A percentile compares a stretch with the other conserved stretches of the same genome.
phyloP scores from a whole-genome alignment of 2,888 invertebrate species.

The Trissonchulus latispiculum region DNA sequence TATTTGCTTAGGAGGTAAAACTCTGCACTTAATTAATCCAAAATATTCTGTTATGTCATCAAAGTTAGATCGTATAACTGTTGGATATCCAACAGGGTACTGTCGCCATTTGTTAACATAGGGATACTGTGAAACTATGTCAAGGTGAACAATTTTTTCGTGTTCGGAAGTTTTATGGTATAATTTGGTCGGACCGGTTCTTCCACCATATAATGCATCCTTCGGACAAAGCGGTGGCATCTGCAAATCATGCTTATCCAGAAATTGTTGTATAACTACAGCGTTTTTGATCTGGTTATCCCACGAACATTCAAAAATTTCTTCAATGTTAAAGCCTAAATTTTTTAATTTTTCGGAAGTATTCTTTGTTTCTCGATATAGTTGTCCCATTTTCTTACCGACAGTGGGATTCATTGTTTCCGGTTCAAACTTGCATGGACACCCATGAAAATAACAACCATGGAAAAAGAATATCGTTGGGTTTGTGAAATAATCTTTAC shows the following conservation, averaged over 20 bases:
- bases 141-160: constrained; percentile 10
- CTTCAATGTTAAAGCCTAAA: neutral
- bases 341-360: neutral
- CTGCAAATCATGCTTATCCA: neutral
- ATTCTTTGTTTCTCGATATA: neutral
- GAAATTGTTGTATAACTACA: too few relatives aligned
- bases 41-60: constrained; percentile 2
- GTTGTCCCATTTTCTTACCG: neutral
- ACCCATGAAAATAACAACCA: constrained; percentile 9
- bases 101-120: neutral
- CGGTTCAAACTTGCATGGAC: neutral
- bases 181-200: neutral
- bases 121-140: constrained; percentile 3
- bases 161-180: neutral
- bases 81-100: neutral
- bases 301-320: neutral
- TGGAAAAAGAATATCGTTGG: neutral
- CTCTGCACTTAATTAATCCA: constrained; percentile 9
- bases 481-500: neutral
- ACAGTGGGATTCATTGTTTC: neutral
- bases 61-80: neutral
- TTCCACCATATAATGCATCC: constrained; percentile 3
- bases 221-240: neutral
- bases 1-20: neutral
- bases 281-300: neutral